These are phyloP conservation scores for Pagrus major DNA, from an alignment of 2,113 vertebrate species.

Conservation along the genomic window DNA sequence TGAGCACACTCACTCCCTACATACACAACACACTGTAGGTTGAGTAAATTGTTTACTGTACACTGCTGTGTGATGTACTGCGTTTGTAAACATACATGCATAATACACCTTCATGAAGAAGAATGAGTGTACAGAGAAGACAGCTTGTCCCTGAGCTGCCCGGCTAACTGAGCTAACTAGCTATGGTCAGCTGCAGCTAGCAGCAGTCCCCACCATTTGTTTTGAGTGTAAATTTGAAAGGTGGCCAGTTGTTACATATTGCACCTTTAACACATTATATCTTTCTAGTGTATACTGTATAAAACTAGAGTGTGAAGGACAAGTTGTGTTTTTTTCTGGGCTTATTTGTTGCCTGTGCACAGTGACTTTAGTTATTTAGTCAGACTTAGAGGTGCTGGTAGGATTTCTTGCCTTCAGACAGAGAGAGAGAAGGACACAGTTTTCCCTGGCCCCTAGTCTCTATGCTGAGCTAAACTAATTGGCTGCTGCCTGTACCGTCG, in stretches of 20 bases:
- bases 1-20: background rate
- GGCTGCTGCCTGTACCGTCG: background rate
- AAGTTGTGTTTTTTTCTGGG: background rate
- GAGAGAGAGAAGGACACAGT: no score
- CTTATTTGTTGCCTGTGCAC: background rate
- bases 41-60: background rate
- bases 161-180: no score
- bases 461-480: background rate
- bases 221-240: no score
- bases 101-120: background rate
- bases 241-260: no score
- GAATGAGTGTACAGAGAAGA: background rate
- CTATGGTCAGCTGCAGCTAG: no score
- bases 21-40: background rate
- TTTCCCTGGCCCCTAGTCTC: background rate
- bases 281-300: background rate
- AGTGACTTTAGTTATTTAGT: background rate
- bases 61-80: background rate
- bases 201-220: no score
- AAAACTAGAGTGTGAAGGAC: background rate
- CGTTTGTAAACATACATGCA: background rate
- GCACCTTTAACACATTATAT: no score
- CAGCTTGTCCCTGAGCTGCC: no score
- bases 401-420: background rate
- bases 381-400: background rate